Evolutionary conservation across 2,888 invertebrate species (phyloP).

Genomic region (Stenichneumon culpator): DNA sequence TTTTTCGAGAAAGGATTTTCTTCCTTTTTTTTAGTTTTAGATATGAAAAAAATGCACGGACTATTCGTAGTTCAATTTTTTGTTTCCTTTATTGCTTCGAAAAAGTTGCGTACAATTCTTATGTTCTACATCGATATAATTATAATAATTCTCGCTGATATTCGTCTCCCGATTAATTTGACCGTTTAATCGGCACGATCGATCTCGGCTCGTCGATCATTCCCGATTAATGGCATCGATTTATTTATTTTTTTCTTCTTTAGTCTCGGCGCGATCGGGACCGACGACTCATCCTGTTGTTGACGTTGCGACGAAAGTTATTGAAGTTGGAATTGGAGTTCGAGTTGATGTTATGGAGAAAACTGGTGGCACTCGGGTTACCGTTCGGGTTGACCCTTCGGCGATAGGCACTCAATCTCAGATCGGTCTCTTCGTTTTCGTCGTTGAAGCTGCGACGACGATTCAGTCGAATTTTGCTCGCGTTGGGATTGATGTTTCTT

Average conservation of each 20-base stretch:
- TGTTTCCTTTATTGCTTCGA: conserved; percentile 9
- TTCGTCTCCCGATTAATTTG: not conserved
- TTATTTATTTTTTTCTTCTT: not conserved
- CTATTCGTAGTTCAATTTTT: not conserved
- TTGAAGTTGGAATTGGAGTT: conserved; percentile 10
- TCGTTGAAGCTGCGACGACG: no score
- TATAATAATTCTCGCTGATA: not conserved
- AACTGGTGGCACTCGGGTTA: no score
- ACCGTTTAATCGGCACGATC: not conserved
- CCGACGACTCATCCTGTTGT: not conserved
- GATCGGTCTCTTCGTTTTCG: no score
- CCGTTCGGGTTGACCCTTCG: no score
- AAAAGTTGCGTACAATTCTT: conserved; percentile 13
- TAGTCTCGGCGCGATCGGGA: not conserved
- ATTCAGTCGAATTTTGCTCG: not conserved
- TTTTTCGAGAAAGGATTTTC: not conserved
- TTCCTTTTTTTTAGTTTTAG: not conserved
- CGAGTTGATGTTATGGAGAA: not conserved
- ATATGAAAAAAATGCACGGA: not conserved
- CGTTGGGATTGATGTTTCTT: not conserved
- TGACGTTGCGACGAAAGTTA: not conserved
- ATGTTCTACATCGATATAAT: not conserved
- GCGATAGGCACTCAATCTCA: no score
- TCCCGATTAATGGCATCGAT: not conserved
- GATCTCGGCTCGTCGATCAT: not conserved